These are phyloP conservation scores for Cichlasoma orientale DNA, from an alignment of 2,797 vertebrate genomes.

Conservation along the genomic window DNA sequence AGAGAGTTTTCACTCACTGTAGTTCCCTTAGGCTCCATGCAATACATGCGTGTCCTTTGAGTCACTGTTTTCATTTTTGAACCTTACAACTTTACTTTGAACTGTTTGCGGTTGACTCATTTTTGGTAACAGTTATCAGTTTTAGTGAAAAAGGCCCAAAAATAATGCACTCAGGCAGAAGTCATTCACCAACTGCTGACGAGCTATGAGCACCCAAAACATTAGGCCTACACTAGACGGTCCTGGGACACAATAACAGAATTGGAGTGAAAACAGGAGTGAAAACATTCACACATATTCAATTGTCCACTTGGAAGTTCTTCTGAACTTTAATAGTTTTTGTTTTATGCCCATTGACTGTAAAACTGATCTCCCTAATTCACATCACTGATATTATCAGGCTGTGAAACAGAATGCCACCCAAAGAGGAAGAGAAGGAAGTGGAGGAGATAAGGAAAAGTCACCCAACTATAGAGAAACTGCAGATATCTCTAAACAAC, in stretches of 20 bases:
- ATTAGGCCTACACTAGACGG: not conserved
- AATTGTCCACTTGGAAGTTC: not conserved
- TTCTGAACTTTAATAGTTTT: not conserved
- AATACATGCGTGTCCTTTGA: not conserved
- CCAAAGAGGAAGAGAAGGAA: not conserved
- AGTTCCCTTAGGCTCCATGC: not conserved
- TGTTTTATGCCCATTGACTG: not conserved
- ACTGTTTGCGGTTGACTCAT: not conserved
- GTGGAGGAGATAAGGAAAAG: not conserved
- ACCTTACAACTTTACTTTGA: not conserved
- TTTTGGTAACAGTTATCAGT: not conserved
- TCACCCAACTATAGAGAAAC: too few species aligned
- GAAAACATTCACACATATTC: not conserved
- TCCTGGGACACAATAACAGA: not conserved
- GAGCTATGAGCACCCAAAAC: not conserved
- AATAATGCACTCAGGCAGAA: not conserved
- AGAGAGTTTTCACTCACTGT: not conserved
- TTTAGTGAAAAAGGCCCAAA: not conserved
- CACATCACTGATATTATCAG: not conserved
- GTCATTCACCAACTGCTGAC: not conserved
- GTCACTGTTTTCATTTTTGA: not conserved
- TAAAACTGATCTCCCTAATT: not conserved
- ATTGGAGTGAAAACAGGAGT: not conserved
- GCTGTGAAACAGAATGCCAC: not conserved
- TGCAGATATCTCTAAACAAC: too few species aligned